Conservation (phyloP, 30 jellyfish, hydroid and myxozoan species). For the Chrysaora quinquecirrha region DNA sequence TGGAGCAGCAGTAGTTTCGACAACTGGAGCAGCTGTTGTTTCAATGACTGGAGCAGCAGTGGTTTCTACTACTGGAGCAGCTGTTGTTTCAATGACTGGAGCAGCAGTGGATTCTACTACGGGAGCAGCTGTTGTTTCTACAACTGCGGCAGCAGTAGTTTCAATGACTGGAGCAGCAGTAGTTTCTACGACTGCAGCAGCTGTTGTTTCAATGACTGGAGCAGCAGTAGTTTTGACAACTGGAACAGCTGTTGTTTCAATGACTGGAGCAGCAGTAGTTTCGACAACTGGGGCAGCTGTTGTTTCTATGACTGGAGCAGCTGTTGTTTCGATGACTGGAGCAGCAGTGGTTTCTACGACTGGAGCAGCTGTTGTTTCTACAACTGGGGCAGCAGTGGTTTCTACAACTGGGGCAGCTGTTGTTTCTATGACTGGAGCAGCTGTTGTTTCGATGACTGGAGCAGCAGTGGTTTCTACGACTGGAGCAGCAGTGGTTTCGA, state of each 20-base stretch:
- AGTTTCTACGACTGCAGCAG: conserved; percentile 29
- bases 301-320: background rate
- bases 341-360: background rate
- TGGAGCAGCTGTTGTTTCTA: background rate
- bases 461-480: background rate
- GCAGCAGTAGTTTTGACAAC: conserved; percentile 12
- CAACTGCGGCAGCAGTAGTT: conserved; percentile 48
- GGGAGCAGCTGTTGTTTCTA: conserved; percentile 28
- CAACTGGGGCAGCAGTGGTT: conserved; percentile 18
- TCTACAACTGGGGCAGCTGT: background rate
- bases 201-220: conserved; percentile 9
- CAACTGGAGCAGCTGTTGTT: conserved; percentile 49
- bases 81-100: background rate
- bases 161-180: conserved; percentile 19
- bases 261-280: conserved; percentile 13
- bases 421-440: conserved; percentile 2
- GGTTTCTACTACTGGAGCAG: conserved; percentile 30
- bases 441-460: conserved; percentile 20
- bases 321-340: background rate
- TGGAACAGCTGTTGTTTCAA: background rate
- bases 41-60: conserved; percentile 31
- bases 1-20: conserved; percentile 26
- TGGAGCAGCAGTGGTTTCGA: conserved; percentile 15
- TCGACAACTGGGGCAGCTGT: conserved; percentile 16
- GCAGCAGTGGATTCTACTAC: conserved; percentile 9